Evolutionary conservation across 2,113 vertebrate genomes (phyloP), one percentile per base, ranked within the genome.

Genomic region (Phalacrocorax aristotelis): DNA sequence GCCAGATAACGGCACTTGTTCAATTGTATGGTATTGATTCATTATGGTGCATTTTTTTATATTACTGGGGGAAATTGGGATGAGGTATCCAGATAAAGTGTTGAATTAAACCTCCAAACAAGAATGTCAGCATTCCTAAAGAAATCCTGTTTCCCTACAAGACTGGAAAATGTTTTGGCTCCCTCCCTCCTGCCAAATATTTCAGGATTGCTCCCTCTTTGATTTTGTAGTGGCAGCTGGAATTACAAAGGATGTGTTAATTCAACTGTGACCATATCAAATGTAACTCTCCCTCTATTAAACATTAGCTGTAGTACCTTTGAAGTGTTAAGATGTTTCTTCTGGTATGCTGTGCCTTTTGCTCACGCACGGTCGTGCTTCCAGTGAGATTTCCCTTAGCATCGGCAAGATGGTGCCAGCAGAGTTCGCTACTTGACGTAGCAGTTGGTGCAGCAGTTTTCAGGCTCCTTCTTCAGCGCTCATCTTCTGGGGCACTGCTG

Each of bases 341-440:
- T 48, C 29, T 54, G 68, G 48, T 32, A 7, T 13, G 21, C 40
- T 48, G 34, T 2, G 4, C 25, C n/a, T 64, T 75, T 69, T 36
- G 48, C 70, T 49, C 27, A 7, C 48, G 5, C 7, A 1, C 2
- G 4, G 8, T 0, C 10, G 55, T 62, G 22, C 77, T 76, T 70
- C 55, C 54, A 57, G 40, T 2, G 15, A 52, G n/a, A 36, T 60
- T 72, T 79, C 57, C 42, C 36, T 65, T 29, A 4, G 27, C 32
- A 5, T 4, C 34, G 25, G 21, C 40, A 57, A 23, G 49, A 12
- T 26, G 3, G 36, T 0, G 26, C 54, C 54, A 25, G 42, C 12
- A 19, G 40, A 20, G 36, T 23, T 64, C 0, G 0, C 30, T 57
- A 2, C 42, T 27, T 48, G n/a, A 26, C 2, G 0, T 3, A 22